Evolutionary conservation across 1,140 invertebrate species (phyloP), one percentile per base, ranked within the genome.

Genomic region (Pteromalus puparum): DNA sequence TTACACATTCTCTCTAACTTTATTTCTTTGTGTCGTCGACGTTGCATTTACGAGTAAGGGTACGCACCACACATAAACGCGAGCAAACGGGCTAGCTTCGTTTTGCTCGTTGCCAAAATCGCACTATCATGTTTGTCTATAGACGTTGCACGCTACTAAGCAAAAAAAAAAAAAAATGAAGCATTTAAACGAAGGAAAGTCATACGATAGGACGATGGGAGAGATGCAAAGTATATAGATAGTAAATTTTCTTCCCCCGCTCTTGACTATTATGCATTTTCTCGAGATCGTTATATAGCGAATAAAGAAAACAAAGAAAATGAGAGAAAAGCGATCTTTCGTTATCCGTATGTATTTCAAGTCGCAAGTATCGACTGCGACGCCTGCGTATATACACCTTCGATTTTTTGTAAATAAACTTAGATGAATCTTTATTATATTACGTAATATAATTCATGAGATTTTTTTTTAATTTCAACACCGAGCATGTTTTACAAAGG

Each of bases 171-270:
- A 78, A 79, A 46, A 76, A 76, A 83, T 48, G 18, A 83, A 38
- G 75, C 75, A 78, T 75, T 65, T 65, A 79, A 78, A 84, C 28
- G 48, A 84, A 84, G 76, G 82, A 79, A 84, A 84, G 76, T 79
- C 68, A 74, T 79, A 79, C 67, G 24, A 42, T 79, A 73, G 21
- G 24, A 24, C 7, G 15, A 53, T 72, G 73, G 65, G 28, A 72
- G 46, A 68, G 42, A 72, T 61, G 70, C 67, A 5, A 83, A 18
- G 53, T 34, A n/a, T 82, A 68, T 83, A 72, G 28, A 78, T 83
- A 83, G 65, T 53, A 38, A 83, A 77, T 77, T 83, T 83, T 70
- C 38, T 61, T 46, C 12, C 3, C 53, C 53, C 53, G 4, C 21
- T 61, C 53, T 61, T 61, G 53, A 61, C 21, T 61, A 61, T 18